Evolutionary conservation across 2,797 vertebrate genomes (phyloP), one percentile per base, ranked within the genome.

Genomic region (Borostomias antarcticus): DNA sequence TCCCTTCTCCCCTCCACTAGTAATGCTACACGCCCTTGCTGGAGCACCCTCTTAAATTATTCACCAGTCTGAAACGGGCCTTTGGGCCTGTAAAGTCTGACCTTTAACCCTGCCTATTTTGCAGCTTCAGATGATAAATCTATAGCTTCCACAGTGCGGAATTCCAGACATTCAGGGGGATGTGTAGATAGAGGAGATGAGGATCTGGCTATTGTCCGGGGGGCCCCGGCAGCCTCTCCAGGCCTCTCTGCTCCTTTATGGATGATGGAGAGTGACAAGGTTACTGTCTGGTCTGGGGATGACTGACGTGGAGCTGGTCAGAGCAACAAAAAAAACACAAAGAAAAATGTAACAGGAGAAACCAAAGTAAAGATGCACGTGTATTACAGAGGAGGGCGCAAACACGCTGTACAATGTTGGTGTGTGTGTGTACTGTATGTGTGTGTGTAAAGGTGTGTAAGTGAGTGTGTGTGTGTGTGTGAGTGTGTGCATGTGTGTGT

Each of bases 21-120:
- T 86, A 89, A 89, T 71, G 69, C 76, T 78, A 88, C 75, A 84
- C 83, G 76, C 25, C 48, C 60, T 37, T 74, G 63, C 72, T 71
- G n/a, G 73, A 81, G 74, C 65, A 51, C 73, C 68, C 56, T 77
- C 29, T 82, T 89, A 83, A 89, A 89, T 90, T 85, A 89, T 90
- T 90, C 82, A 90, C 74, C 58, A 75, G 74, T 79, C 71, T 75
- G 9, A 40, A 90, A 87, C 59, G 60, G 79, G 75, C 76, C 81
- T 85, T 68, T 84, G 73, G 83, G 78, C 76, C 71, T 67, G 75
- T 19, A 66, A 74, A 79, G 78, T 62, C 68, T 48, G 67, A 90
- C 86, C 87, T 86, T 73, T 89, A 68, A 89, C 84, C 87, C 33
- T 33, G 45, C 29, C 28, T 13, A 62, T 75, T 74, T 50, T 1